Conservation (phyloP, 1,140 invertebrate genomes). For the Eumeta japonica region DNA sequence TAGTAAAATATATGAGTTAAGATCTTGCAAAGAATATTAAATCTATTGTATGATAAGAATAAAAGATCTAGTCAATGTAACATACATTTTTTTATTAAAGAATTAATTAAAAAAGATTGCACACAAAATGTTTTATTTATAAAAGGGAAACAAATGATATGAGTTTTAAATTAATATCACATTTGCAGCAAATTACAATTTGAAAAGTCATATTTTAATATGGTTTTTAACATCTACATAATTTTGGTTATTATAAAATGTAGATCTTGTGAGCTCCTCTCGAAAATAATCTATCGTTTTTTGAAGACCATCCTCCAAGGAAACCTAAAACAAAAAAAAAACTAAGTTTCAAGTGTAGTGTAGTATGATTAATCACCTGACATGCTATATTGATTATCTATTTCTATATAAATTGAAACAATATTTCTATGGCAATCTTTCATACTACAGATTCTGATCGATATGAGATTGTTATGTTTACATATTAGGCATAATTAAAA, state of each 20-base stretch:
- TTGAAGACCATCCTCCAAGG: slow-evolving; percentile 78
- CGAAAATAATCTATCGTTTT: slow-evolving; percentile 91
- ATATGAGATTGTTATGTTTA: too few relatives aligned
- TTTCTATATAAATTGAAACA: too few relatives aligned
- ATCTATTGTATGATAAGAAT: too few relatives aligned
- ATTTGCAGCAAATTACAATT: slow-evolving; percentile 30
- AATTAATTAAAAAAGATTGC: slow-evolving; percentile 8
- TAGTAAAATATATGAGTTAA: not conserved
- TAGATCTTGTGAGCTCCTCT: slow-evolving; percentile 75
- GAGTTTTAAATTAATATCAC: slow-evolving; percentile 48
- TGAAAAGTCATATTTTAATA: slow-evolving; percentile 20
- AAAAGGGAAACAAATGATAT: too few relatives aligned
- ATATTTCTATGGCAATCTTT: too few relatives aligned
- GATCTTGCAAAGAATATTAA: too few relatives aligned
- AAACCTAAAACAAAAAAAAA: slow-evolving; percentile 60
- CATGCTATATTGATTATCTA: too few relatives aligned
- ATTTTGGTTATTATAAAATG: slow-evolving; percentile 48
- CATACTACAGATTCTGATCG: too few relatives aligned
- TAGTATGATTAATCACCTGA: not conserved
- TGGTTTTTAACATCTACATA: slow-evolving; percentile 43
- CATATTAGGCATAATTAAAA: too few relatives aligned
- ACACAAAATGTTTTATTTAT: too few relatives aligned
- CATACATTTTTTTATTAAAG: slow-evolving; percentile 8
- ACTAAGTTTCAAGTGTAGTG: too few relatives aligned
- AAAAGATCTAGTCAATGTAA: slow-evolving; percentile 12